Base-by-base conservation (phyloP, 2,888 invertebrate species). In the Gymnocheta viridis region DNA sequence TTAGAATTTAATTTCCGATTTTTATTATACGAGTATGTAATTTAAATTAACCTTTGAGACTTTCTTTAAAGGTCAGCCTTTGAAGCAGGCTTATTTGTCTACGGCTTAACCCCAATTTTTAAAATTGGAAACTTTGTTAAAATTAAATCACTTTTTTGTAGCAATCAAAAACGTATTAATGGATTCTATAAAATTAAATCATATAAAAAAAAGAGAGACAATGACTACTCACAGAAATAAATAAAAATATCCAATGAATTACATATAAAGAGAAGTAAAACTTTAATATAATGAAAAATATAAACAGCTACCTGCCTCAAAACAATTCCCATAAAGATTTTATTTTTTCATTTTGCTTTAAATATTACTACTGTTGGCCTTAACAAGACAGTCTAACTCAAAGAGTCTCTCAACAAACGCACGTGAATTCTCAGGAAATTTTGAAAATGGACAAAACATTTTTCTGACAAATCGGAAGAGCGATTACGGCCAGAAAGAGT, bases 331-430 rank as follows among this genome's bases (percentile, higher is more conserved):
- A 56, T n/a, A 47, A 24, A 38, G 12, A 2, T 17, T 44, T 44
- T 49, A 2, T 49, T 49, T 49, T 49, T 3, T 44, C 6, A 12
- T 49, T 51, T 27, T 10, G 14, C 19, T 47, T 66, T 70, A 80
- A 72, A 80, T 66, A 72, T 6, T 32, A n/a, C 38, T 27, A 44
- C 38, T 38, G 4, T 9, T 24, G 14, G 38, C 35, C 44, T 38
- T 19, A n/a, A 66, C 6, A 38, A 58, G 38, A 38, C 29, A 80
- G 80, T 73, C 66, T 80, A 80, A 56, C 72, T 80, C 72, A 47
- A 56, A 66, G n/a, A 41, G 35, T 38, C 22, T 27, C 17, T 35
- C 22, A 79, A 35, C 54, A 54, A 29, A 35, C 41, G 32, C 64
- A 44, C 22, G 32, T 7, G 4, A 29, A 17, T 24, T n/a, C 17